These are phyloP conservation scores for Porites divaricata DNA, from an alignment of 92 coral and sea anemone genomes.

Conservation along the genomic window DNA sequence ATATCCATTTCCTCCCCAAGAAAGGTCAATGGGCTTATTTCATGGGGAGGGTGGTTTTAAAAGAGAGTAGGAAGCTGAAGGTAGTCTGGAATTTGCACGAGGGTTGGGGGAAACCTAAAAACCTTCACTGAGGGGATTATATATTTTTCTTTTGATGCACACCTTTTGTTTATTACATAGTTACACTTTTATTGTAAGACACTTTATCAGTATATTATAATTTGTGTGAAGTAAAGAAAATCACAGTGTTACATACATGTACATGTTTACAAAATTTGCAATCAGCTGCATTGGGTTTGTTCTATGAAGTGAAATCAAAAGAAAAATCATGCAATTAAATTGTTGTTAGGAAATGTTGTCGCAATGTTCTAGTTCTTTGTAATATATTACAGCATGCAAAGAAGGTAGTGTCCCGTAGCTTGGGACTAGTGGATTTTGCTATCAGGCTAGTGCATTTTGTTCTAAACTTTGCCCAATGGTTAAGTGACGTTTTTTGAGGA, in stretches of 20 bases:
- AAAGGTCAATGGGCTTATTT: too few species aligned
- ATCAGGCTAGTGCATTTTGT: too few species aligned
- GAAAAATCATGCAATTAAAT: conserved; percentile 22
- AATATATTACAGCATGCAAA: conserved; percentile 6
- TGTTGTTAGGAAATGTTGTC: conserved; percentile 4
- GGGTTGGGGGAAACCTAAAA: conserved; percentile 23
- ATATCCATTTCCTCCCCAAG: background rate
- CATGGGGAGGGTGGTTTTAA: too few species aligned
- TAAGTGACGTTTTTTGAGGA: too few species aligned
- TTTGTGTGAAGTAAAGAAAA: conserved; percentile 26
- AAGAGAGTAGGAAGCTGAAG: too few species aligned
- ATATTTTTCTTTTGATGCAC: too few species aligned
- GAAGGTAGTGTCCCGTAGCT: background rate
- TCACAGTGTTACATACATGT: conserved; percentile 18
- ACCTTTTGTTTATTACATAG: too few species aligned
- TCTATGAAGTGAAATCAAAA: conserved; percentile 16
- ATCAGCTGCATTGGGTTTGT: conserved; percentile 16
- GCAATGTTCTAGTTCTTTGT: conserved; percentile 16
- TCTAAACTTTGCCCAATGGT: too few species aligned
- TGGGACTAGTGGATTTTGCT: too few species aligned
- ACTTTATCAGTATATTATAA: conserved; percentile 10
- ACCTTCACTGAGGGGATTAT: conserved; percentile 14
- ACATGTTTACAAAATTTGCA: conserved; percentile 21
- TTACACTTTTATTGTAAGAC: conserved; percentile 7
- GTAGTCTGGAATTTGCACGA: background rate